Evolutionary conservation across 1,140 invertebrate species (phyloP), one percentile per base, ranked within the genome.

Genomic region (Tetramorium alpestre): DNA sequence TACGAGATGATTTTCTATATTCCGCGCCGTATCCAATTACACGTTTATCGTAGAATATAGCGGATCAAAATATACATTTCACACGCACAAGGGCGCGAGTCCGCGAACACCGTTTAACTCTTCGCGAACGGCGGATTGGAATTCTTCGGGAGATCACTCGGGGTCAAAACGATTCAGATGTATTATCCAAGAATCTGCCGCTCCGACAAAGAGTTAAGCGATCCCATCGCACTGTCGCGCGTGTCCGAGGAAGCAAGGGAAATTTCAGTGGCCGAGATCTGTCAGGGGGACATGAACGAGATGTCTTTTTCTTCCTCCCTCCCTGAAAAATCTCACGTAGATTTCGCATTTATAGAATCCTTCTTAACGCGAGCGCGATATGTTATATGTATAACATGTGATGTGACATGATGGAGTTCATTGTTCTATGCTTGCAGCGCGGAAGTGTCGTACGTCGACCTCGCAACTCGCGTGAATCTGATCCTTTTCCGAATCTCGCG

Each of bases 311-410:
- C n/a, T 67, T 22, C 10, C 33, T 1, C 41, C 38, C 64, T 1
- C 18, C 10, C 41, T 47, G 47, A 76, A 60, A 41, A 65, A 10
- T 69, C n/a, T 69, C 62, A 69, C 77, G 64, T 69, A 81, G 22
- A 4, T 56, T 69, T 16, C 33, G 65, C 62, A 70, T 86, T 67
- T 86, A 38, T 86, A 54, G 8, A 67, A 47, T 82, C 41, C 69
- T 70, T 88, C 69, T 49, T 51, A 73, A 76, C 22, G 87, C 75
- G 87, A 86, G 82, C 69, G 86, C 75, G 77, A 75, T 51, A 54
- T 44, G 47, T n/a, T 8, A 85, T 77, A 76, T 90, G 89, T 77
- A 84, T 33, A 87, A 80, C 80, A 25, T 67, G 64, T 41, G 62
- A 65, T 65, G 10, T 64, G 49, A n/a, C 69, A 47, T 33, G 85